Percentiles rank a stretch among this genome's conserved stretches.
phyloP scores from a whole-genome alignment of 2,797 vertebrate genomes.

The Borostomias antarcticus region DNA sequence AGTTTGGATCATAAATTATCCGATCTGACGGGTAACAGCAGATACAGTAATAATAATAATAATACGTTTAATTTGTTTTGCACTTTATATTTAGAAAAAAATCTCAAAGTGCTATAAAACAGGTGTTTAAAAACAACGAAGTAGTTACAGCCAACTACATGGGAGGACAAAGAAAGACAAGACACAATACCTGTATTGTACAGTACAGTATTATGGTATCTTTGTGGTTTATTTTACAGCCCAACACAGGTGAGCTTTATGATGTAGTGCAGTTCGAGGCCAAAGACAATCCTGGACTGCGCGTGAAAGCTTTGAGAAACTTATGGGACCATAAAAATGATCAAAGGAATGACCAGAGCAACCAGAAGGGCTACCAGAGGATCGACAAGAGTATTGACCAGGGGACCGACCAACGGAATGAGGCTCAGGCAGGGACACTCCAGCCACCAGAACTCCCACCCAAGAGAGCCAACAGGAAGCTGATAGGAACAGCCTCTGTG shows the following conservation, averaged over 20 bases:
- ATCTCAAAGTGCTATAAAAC: too few species aligned
- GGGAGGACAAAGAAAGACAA: too few species aligned
- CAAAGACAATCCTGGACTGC: slow-evolving; percentile 44
- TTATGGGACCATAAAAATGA: slow-evolving; percentile 58
- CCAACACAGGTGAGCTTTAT: slow-evolving; percentile 63
- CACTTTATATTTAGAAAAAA: too few species aligned
- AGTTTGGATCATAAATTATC: too few species aligned
- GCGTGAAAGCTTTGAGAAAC: slow-evolving; percentile 62
- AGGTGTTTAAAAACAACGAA: too few species aligned
- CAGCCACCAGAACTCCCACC: slow-evolving; percentile 44
- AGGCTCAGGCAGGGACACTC: slow-evolving; percentile 15
- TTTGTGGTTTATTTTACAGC: slow-evolving; percentile 54
- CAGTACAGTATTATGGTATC: too few species aligned
- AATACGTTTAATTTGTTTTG: too few species aligned
- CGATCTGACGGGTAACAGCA: too few species aligned
- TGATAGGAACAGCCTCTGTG: slow-evolving; percentile 52
- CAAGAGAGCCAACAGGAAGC: slow-evolving; percentile 55
- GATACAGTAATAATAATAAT: too few species aligned
- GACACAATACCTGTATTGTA: too few species aligned
- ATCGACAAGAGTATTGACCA: background rate
- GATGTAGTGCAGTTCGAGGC: slow-evolving; percentile 66
- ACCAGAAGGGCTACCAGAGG: background rate
- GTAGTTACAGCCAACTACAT: too few species aligned
- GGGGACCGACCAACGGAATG: background rate
- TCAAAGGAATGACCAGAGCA: too few species aligned